These are phyloP conservation scores for Leptinotarsa tumamoca DNA, from an alignment of 2,888 invertebrate species.

Conservation along the genomic window DNA sequence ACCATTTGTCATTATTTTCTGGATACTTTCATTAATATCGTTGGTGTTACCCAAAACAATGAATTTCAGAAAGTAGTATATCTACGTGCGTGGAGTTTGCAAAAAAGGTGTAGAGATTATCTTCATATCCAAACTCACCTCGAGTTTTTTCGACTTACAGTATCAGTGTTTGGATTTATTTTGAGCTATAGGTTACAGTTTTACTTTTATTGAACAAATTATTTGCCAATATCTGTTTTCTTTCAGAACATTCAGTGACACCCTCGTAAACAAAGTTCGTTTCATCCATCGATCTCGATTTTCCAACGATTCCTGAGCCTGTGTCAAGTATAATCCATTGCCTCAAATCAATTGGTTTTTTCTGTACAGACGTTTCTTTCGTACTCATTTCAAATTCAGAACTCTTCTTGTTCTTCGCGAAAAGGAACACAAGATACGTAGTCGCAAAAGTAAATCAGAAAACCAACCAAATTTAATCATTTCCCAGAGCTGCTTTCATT, in stretches of 20 bases:
- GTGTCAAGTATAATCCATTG: conserved; percentile 60
- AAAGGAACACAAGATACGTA: conserved; percentile 53
- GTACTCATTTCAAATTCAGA: background rate
- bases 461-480: conserved; percentile 64
- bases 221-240: background rate
- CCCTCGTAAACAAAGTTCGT: conserved; percentile 43
- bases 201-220: too few relatives aligned
- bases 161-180: too few relatives aligned
- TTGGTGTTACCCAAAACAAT: too few relatives aligned
- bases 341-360: conserved; percentile 28
- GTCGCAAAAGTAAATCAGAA: conserved; percentile 62
- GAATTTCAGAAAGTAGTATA: too few relatives aligned
- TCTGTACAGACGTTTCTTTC: background rate
- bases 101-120: too few relatives aligned
- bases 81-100: too few relatives aligned
- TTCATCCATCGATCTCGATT: conserved; percentile 56
- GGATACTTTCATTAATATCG: too few relatives aligned
- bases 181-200: too few relatives aligned
- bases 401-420: conserved; percentile 29
- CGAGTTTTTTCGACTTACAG: too few relatives aligned
- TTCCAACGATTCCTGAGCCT: conserved; percentile 58
- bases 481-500: conserved; percentile 63
- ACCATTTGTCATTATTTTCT: too few relatives aligned
- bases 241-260: background rate
- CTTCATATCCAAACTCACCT: too few relatives aligned